A percentile compares a stretch with the other conserved stretches of the same genome.
Conservation (phyloP, 2,113 vertebrate species). For the Lophius piscatorius region DNA sequence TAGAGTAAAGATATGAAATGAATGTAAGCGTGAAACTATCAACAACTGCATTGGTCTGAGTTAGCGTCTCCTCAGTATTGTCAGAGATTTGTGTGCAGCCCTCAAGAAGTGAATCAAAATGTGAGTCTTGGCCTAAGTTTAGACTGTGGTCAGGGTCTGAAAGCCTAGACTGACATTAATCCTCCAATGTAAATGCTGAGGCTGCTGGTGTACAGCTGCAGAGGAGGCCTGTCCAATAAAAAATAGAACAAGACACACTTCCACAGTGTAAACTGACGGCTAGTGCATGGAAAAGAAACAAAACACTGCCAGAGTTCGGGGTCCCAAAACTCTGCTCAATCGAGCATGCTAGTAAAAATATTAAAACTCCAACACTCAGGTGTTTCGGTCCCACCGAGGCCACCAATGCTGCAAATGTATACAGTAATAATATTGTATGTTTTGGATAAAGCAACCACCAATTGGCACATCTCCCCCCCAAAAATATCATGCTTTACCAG, state of each 20-base stretch:
- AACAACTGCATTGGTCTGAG: conserved; percentile 10
- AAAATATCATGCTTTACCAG: neutral
- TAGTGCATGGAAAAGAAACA: conserved; percentile 30
- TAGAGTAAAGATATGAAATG: neutral
- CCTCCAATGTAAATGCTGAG: conserved; percentile 55
- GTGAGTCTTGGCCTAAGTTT: conserved; percentile 48
- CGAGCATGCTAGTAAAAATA: conserved; percentile 13
- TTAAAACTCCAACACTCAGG: conserved; percentile 9
- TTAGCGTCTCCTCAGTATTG: neutral
- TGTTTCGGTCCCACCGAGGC: conserved; percentile 8
- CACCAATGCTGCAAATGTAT: neutral
- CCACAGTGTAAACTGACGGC: conserved; percentile 22
- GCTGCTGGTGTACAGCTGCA: conserved; percentile 11
- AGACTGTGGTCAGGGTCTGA: too few species aligned
- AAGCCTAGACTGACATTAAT: conserved; percentile 46
- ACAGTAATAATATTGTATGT: neutral
- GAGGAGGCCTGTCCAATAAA: conserved; percentile 3
- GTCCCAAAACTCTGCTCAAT: conserved; percentile 16
- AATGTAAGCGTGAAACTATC: conserved; percentile 23
- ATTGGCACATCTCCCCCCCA: too few species aligned
- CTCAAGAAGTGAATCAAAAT: conserved; percentile 38
- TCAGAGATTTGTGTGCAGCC: neutral
- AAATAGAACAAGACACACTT: conserved; percentile 19
- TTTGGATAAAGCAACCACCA: conserved; percentile 1
- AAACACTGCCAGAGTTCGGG: conserved; percentile 22